These are phyloP conservation scores for Craterocephalus amniculus DNA, from an alignment of 2,797 vertebrate species.

Conservation along the genomic window DNA sequence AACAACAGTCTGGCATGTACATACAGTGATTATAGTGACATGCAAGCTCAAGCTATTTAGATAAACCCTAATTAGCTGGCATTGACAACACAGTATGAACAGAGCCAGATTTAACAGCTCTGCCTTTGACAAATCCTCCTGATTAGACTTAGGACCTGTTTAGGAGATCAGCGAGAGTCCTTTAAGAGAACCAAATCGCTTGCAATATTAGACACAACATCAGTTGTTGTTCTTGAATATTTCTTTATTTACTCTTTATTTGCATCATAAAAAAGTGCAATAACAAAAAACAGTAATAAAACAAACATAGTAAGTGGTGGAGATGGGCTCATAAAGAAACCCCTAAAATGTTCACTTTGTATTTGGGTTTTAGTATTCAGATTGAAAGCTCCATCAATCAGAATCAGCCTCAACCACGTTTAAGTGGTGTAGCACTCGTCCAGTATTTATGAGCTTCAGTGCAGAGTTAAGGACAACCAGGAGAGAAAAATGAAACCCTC, in stretches of 20 bases:
- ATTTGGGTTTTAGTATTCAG: background rate
- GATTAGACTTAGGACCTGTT: slow-evolving; percentile 69
- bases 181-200: slow-evolving; percentile 26
- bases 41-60: slow-evolving; percentile 65
- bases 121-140: slow-evolving; percentile 63
- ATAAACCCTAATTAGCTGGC: slow-evolving; percentile 70
- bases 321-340: no score
- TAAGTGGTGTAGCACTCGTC: background rate
- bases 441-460: slow-evolving; percentile 28
- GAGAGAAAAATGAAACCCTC: slow-evolving; percentile 40
- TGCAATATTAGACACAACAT: background rate
- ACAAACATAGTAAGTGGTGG: no score
- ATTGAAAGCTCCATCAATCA: background rate
- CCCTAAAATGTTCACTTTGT: background rate
- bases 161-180: slow-evolving; percentile 40
- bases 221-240: background rate
- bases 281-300: no score
- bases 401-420: background rate
- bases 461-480: slow-evolving; percentile 30
- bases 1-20: slow-evolving; percentile 19
- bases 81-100: slow-evolving; percentile 50
- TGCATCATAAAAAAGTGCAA: no score
- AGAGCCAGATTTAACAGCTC: slow-evolving; percentile 59
- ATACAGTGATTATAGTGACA: slow-evolving; percentile 45
- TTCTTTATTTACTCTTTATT: no score